Evolutionary conservation across 2,113 vertebrate genomes (phyloP).

Genomic region (Indicator indicator): DNA sequence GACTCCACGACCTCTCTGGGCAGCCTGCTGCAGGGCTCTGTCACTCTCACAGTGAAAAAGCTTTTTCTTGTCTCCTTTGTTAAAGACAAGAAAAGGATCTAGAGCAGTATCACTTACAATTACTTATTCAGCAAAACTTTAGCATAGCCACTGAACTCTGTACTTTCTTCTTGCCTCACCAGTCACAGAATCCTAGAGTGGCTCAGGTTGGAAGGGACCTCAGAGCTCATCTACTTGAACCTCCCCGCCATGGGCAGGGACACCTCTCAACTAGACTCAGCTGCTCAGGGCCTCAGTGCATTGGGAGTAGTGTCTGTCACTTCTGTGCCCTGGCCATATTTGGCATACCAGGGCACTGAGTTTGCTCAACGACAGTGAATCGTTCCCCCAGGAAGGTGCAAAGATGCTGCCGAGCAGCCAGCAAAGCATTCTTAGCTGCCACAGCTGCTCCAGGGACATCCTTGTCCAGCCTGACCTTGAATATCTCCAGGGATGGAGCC

Average conservation of each 20-base stretch:
- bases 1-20: too few species aligned
- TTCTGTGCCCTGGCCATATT: not conserved
- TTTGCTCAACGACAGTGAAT: not conserved
- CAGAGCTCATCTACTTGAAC: too few species aligned
- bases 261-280: too few species aligned
- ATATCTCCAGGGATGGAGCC: too few species aligned
- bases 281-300: too few species aligned
- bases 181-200: too few species aligned
- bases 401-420: not conserved
- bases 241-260: too few species aligned
- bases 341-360: not conserved
- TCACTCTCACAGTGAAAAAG: too few species aligned
- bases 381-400: not conserved
- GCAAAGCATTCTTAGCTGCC: rapidly evolving
- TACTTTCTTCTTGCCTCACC: not conserved
- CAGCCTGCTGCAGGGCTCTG: too few species aligned
- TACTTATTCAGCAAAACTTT: not conserved
- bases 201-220: too few species aligned
- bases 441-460: not conserved
- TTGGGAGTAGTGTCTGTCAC: not conserved
- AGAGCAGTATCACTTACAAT: not conserved
- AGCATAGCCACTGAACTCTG: rapidly evolving
- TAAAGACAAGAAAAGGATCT: not conserved
- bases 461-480: too few species aligned
- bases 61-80: not conserved